Base-by-base conservation (phyloP, 2,113 vertebrate species). In the Pimephales promelas region DNA sequence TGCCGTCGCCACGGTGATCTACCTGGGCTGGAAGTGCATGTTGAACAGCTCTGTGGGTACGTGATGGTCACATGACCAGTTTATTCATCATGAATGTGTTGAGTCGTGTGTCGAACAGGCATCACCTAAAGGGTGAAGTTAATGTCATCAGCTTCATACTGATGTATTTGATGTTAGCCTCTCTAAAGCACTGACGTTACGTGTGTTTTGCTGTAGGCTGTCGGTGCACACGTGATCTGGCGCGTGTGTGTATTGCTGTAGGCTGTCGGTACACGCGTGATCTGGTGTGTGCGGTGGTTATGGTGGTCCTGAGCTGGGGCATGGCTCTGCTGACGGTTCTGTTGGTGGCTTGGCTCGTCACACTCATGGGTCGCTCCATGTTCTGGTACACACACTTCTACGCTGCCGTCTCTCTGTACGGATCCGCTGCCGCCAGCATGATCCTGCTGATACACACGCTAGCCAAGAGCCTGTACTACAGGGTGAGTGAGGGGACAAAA, bases 371-470 rank as follows among this genome's bases (percentile, higher is more conserved):
- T 16, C 92, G 91, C 49, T 96, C 97, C 83, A 97, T 99, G 82
- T 99, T 95, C 40, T 99, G 97, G 98, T 99, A 98, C 90, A 95
- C 88, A 84, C 94, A 99, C 90, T 98, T 98, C 92, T 96, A 97
- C 40, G 92, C 96, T 34, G 95, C 96, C 1, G 89, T 97, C 84
- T 94, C 92, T 88, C 92, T 99, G 4, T 99, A 99, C 7, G 98
- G 97, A 59, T 88, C 95, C 1, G 96, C 94, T n/a, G 95, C 96
- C 82, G 85, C 91, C 3, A 95, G 95, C 82, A 94, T 93, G 84
- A 93, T 99, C 45, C 90, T 99, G 76, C 89, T 99, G 70, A 90
- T 98, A 74, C 97, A 98, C 87, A 93, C 94, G 0, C 92, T 98
- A 75, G 96, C 96, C 82, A 99, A 98, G 91, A 96, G 94, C 87